These are phyloP conservation scores for Epinotia brunnichana DNA, from an alignment of 2,888 invertebrate genomes.

Conservation along the genomic window DNA sequence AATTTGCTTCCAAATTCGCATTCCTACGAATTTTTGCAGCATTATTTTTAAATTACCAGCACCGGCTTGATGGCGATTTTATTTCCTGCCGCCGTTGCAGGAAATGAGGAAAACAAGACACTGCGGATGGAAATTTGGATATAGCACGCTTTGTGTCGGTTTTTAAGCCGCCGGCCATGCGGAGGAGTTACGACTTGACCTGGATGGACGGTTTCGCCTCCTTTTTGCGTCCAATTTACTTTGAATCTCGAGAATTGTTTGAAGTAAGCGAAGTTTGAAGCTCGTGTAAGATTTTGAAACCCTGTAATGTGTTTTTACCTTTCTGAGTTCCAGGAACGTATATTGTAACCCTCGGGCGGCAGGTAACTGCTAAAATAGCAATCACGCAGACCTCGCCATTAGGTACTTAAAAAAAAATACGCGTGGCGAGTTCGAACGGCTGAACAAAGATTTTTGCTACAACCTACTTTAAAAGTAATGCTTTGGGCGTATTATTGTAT, in stretches of 20 bases:
- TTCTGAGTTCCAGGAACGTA: background rate
- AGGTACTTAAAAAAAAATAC: too few relatives aligned
- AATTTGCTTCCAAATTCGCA: slow-evolving; percentile 72
- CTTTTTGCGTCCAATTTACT: slow-evolving; percentile 23
- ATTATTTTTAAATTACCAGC: slow-evolving; percentile 80
- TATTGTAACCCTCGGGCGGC: background rate
- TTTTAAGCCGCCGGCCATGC: slow-evolving; percentile 46
- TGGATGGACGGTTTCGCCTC: slow-evolving; percentile 26
- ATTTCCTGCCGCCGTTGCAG: slow-evolving; percentile 73
- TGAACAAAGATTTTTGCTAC: too few relatives aligned
- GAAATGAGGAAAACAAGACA: slow-evolving; percentile 77
- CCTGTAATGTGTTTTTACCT: background rate
- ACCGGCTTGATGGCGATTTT: slow-evolving; percentile 78
- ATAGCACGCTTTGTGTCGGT: slow-evolving; percentile 56
- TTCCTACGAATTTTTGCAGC: slow-evolving; percentile 74
- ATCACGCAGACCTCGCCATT: too few relatives aligned
- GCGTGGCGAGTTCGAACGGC: too few relatives aligned
- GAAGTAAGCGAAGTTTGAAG: slow-evolving; percentile 16
- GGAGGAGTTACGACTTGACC: slow-evolving; percentile 33
- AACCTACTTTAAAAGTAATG: too few relatives aligned
- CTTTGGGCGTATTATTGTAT: too few relatives aligned
- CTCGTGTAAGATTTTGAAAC: background rate
- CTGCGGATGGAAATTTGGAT: slow-evolving; percentile 67
- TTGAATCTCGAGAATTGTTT: slow-evolving; percentile 26
- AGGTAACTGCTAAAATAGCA: too few relatives aligned